Evolutionary conservation across 2,797 vertebrate species (phyloP), one percentile per base, ranked within the genome.

Genomic region (Lindbergichthys nudifrons): DNA sequence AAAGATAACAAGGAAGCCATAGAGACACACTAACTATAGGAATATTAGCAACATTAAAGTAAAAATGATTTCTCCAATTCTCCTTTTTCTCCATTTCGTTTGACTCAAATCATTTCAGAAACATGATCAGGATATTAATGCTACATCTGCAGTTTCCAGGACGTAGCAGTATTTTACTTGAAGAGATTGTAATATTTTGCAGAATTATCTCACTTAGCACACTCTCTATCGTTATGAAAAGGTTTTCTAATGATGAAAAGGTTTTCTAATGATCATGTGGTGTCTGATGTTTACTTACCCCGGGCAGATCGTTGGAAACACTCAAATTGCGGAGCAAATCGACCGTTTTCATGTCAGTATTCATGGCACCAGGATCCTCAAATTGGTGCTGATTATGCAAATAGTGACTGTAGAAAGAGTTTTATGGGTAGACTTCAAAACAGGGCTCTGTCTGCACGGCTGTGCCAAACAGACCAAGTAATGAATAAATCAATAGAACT

Each of bases 331-430:
- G 2, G 32, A 67, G 65, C 73, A 82, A 87, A 82, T 62, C 32
- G 26, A 65, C 53, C 77, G 58, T 83, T 84, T 80, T 82, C 51
- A 86, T 79, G 61, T 77, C 77, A 58, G 65, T 18, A 52, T 80
- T 63, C 51, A 68, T 23, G 64, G 52, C 32, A 15, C 47, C 13
- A 59, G 54, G 59, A 60, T 65, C 59, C 64, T 58, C 47, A 70
- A 70, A 80, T 75, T 74, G 67, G 43, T 54, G 74, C 76, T 70
- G 68, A 77, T 36, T 77, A 84, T 79, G 66, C 67, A 79, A 89
- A 86, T 67, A 21, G 13, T 10, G 43, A 36, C 3, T 45, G 36
- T 36, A 66, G 75, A 63, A 43, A 67, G 36, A 11, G 48, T 26
- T 71, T 78, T 56, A 63, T 50, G 42, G 56, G 14, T 10, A 62